A percentile compares a stretch with the other conserved stretches of the same genome.
These are phyloP conservation scores for Selene dorsalis DNA, from an alignment of 2,797 vertebrate genomes.

Conservation along the genomic window DNA sequence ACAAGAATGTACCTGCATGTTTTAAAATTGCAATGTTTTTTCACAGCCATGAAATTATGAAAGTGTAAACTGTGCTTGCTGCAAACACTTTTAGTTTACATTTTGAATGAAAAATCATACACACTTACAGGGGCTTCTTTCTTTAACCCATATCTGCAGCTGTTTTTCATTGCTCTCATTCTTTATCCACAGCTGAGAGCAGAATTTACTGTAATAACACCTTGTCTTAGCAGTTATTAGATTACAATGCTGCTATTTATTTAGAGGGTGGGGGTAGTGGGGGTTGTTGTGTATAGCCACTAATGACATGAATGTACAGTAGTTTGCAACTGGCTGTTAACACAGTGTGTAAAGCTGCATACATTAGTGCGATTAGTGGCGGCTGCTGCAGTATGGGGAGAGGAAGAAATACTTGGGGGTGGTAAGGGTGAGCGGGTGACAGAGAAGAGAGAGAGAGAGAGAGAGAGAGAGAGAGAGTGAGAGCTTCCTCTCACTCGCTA, in stretches of 20 bases:
- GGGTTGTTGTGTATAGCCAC: constrained; percentile 2
- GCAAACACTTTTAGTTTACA: not conserved
- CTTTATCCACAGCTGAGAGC: constrained; percentile 19
- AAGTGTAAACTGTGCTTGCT: too few relatives aligned
- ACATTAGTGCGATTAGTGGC: constrained; percentile 74
- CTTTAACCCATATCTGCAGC: not conserved
- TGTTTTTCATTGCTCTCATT: not conserved
- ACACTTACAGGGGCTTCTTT: not conserved
- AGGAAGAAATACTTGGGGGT: constrained; percentile 47
- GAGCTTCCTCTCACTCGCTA: constrained; percentile 57
- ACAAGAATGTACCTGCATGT: not conserved
- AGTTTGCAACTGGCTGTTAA: constrained; percentile 42
- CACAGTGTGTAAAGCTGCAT: constrained; percentile 63
- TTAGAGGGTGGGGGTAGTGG: not conserved
- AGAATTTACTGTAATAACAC: constrained; percentile 5
- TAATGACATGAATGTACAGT: constrained; percentile 32
- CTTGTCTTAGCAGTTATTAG: constrained; percentile 9
- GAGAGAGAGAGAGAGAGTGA: constrained; percentile 40
- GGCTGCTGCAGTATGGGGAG: constrained; percentile 70
- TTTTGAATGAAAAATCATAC: not conserved
- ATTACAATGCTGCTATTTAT: constrained; percentile 1
- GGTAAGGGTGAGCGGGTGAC: constrained; percentile 34
- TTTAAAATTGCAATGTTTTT: not conserved
- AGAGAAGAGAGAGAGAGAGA: constrained; percentile 42
- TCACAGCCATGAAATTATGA: not conserved